These are phyloP conservation scores for Australoheros scitulus DNA, from an alignment of 2,113 vertebrate genomes.

Conservation along the genomic window DNA sequence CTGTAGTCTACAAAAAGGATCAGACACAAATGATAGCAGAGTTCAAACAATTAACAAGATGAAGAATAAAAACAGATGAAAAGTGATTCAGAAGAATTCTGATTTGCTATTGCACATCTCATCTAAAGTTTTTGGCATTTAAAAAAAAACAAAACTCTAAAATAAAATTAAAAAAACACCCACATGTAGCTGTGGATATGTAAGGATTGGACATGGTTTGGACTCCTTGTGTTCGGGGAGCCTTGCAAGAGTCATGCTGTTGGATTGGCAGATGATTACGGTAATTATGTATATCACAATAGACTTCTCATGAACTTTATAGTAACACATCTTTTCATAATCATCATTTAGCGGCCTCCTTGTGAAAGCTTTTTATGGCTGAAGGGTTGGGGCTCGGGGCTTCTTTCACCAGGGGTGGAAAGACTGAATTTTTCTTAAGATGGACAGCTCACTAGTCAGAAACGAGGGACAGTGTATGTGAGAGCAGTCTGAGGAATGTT, in stretches of 20 bases:
- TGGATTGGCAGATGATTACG: slow-evolving; percentile 38
- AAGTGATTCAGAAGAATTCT: not conserved
- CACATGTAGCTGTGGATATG: not conserved
- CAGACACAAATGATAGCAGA: not conserved
- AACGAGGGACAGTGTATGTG: slow-evolving; percentile 58
- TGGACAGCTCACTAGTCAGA: slow-evolving; percentile 47
- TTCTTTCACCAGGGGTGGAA: slow-evolving; percentile 43
- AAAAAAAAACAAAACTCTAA: not conserved
- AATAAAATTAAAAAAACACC: not conserved
- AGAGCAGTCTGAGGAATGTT: slow-evolving; percentile 74
- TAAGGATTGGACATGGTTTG: not conserved
- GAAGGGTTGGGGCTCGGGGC: slow-evolving; percentile 28
- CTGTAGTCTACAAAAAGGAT: not conserved
- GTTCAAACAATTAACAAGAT: not conserved
- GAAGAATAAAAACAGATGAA: not conserved
- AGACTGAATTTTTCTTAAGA: slow-evolving; percentile 54
- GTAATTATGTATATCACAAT: slow-evolving; percentile 49
- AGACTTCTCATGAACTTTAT: slow-evolving; percentile 37
- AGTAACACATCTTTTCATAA: slow-evolving; percentile 64
- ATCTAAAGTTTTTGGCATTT: not conserved
- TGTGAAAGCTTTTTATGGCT: slow-evolving; percentile 57
- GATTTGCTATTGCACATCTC: not conserved
- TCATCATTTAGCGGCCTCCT: slow-evolving; percentile 63
- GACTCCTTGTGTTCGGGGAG: not conserved
- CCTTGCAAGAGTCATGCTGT: slow-evolving; percentile 26